Base-by-base conservation (phyloP, 2,113 vertebrate genomes). In the Gnathonemus longibarbis region DNA sequence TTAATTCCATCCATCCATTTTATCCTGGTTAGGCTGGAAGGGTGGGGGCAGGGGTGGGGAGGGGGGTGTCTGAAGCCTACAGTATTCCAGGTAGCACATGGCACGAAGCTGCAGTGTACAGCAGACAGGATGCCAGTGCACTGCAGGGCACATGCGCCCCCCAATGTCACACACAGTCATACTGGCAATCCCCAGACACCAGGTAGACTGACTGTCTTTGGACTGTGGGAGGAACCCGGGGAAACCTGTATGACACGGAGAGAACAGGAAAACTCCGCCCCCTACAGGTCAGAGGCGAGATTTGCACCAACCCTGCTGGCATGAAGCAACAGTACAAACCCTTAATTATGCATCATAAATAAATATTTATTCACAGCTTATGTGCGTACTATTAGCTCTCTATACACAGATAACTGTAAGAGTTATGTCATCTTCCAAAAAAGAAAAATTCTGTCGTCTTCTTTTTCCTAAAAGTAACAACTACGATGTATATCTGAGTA, bases 321-420 rank as follows among this genome's bases (percentile, higher is more conserved):
- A 66, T 66, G n/a, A 66, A 66, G 24, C n/a, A 89, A 84, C 50
- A 27, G 31, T 84, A 15, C 19, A 56, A 84, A 39, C 56, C 5
- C 24, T 52, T 39, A 39, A 39, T 39, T 77, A 53, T 3, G 45
- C 15, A 53, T 27, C 35, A 52, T 80, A 89, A 89, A 89, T 89
- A 89, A 89, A 89, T 89, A 84, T 84, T 53, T 84, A 84, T 89
- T 84, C 89, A 89, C 77, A 84, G 35, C 13, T 46, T 24, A n/a
- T 77, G 9, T 48, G 3, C 48, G 0, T 46, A 80, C 15, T 80
- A n/a, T 84, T 45, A 58, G 89, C 39, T 11, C 9, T 27, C 53
- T 45, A 88, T 13, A 88, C 53, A 66, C 53, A 88, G 8, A 66
- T 50, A 62, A 58, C 15, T 21, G 53, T 56, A 7, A 56, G 35